Percentiles rank a stretch among this genome's conserved stretches.
Evolutionary conservation across 1,140 invertebrate genomes (phyloP).

Genomic region (Heliconius eleuchia): DNA sequence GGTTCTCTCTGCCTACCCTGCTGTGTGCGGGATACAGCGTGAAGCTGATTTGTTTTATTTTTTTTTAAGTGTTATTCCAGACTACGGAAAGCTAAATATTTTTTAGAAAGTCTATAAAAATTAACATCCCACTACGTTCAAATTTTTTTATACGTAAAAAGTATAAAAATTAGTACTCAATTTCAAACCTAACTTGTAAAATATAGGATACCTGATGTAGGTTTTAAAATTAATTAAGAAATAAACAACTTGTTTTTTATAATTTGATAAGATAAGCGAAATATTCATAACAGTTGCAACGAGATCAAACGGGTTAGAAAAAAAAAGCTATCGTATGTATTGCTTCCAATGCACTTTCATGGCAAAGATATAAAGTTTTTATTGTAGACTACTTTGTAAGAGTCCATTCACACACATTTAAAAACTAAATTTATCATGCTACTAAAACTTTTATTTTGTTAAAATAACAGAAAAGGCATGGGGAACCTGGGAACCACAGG

Average conservation of each 20-base stretch:
- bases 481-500: too few species aligned
- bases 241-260: slow-evolving; percentile 5
- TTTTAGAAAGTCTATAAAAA: too few species aligned
- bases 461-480: too few species aligned
- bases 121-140: too few species aligned
- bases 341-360: slow-evolving; percentile 15
- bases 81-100: too few species aligned
- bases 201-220: neutral
- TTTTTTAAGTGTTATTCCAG: too few species aligned
- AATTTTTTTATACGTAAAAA: too few species aligned
- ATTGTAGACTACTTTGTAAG: neutral
- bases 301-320: slow-evolving; percentile 21
- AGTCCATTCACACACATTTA: neutral
- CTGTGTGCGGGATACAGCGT: too few species aligned
- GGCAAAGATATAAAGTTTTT: slow-evolving; percentile 13
- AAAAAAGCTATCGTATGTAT: slow-evolving; percentile 19
- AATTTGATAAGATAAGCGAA: slow-evolving; percentile 6
- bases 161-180: neutral
- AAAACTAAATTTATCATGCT: neutral
- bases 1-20: too few species aligned
- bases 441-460: too few species aligned
- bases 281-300: slow-evolving; percentile 11
- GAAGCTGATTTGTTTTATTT: too few species aligned
- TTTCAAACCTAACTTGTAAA: neutral
- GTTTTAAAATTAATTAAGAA: slow-evolving; percentile 4